These are phyloP conservation scores for Drosophila falleni DNA, from an alignment of 2,888 invertebrate genomes.

Conservation along the genomic window DNA sequence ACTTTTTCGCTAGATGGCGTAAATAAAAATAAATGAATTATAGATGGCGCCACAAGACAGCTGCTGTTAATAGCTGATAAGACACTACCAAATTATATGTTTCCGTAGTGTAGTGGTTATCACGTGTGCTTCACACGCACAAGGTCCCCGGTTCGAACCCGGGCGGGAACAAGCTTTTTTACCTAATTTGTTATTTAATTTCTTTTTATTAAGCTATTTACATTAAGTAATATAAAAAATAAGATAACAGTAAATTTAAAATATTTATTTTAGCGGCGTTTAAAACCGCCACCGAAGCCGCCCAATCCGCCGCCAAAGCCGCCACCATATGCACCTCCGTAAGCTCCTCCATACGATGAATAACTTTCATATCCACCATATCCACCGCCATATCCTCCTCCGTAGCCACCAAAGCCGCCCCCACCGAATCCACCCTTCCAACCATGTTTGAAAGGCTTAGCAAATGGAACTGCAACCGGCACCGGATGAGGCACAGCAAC, in stretches of 20 bases:
- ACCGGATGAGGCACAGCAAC: constrained; percentile 54
- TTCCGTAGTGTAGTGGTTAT: constrained; percentile 85
- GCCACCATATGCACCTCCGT: constrained; percentile 9
- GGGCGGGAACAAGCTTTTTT: constrained; percentile 80
- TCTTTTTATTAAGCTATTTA: not conserved
- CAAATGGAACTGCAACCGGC: constrained; percentile 53
- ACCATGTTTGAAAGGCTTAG: constrained; percentile 63
- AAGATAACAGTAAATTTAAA: not conserved
- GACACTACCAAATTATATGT: accelerated
- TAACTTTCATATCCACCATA: constrained; percentile 27
- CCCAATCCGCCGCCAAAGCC: constrained; percentile 14
- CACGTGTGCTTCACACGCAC: constrained; percentile 85
- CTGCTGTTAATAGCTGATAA: accelerated
- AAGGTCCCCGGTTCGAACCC: constrained; percentile 85
- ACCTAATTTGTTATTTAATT: not conserved
- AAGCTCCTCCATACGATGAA: constrained; percentile 1
- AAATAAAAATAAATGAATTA: not conserved
- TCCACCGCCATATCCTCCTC: constrained; percentile 41
- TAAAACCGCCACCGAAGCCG: constrained; percentile 15
- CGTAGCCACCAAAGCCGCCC: constrained; percentile 45
- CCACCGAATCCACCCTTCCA: constrained; percentile 69
- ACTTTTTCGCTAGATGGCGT: constrained; percentile 22
- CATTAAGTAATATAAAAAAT: not conserved
- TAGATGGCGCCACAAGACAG: constrained; percentile 44
- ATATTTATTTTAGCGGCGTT: constrained; percentile 8